Evolutionary conservation across 2,888 invertebrate genomes (phyloP).

Genomic region (Ommatoiulus sabulosus): DNA sequence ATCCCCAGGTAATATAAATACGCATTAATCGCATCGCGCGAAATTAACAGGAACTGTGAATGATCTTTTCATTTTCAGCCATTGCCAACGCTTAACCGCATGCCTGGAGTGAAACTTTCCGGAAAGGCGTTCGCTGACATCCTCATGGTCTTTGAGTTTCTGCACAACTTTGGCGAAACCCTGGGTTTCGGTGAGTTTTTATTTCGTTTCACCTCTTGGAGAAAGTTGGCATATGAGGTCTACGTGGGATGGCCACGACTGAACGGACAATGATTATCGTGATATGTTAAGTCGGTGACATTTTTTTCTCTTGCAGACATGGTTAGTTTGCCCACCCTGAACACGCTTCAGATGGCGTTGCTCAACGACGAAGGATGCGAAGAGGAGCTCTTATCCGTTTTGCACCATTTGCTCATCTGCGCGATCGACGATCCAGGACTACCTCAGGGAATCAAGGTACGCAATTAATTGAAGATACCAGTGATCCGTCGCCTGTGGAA

Average conservation of each 20-base stretch:
- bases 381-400: slow-evolving; percentile 81
- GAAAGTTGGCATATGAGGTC: no score
- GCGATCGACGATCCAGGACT: slow-evolving; percentile 86
- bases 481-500: no score
- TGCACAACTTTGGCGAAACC: slow-evolving; percentile 95
- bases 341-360: slow-evolving; percentile 86
- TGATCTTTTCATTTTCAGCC: slow-evolving; percentile 63
- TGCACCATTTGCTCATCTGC: slow-evolving; percentile 89
- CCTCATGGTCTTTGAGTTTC: slow-evolving; percentile 95
- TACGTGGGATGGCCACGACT: neutral
- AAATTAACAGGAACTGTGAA: neutral
- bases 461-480: no score
- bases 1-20: slow-evolving; percentile 54
- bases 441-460: slow-evolving; percentile 70
- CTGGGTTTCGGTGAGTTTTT: slow-evolving; percentile 84
- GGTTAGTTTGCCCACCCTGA: slow-evolving; percentile 87
- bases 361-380: slow-evolving; percentile 84
- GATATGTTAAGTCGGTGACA: neutral
- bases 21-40: neutral
- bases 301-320: slow-evolving; percentile 73
- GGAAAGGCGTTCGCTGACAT: slow-evolving; percentile 92
- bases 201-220: neutral
- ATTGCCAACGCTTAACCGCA: slow-evolving; percentile 75
- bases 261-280: neutral
- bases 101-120: slow-evolving; percentile 83